Evolutionary conservation across 2,888 invertebrate genomes (phyloP).

Genomic region (Adineta ricciae): DNA sequence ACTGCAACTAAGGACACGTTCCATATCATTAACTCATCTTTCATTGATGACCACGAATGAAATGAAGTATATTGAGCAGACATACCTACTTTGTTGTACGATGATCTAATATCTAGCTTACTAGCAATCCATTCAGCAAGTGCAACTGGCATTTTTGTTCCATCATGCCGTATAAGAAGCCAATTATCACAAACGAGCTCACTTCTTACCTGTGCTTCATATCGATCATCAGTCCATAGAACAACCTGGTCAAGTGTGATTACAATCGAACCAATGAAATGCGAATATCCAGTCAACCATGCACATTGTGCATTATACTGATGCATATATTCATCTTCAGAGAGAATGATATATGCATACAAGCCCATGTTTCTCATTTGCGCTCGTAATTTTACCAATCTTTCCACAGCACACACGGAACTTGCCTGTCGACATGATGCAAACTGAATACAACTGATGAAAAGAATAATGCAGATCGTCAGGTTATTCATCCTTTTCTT

Average conservation of each 20-base stretch:
- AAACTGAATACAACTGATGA: background rate
- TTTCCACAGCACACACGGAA: background rate
- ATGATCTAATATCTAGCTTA: background rate
- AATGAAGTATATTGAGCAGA: background rate
- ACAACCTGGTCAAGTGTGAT: slow-evolving; percentile 60
- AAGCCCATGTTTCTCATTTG: background rate
- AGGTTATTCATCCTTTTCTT: background rate
- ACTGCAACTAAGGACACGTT: background rate
- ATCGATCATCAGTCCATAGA: slow-evolving; percentile 96
- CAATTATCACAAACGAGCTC: slow-evolving; percentile 68
- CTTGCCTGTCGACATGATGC: background rate
- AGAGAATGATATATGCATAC: background rate
- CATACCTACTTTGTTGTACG: background rate
- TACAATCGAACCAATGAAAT: slow-evolving; percentile 61
- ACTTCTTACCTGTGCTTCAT: slow-evolving; percentile 74
- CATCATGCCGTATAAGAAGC: slow-evolving; percentile 69
- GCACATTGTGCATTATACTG: slow-evolving; percentile 20
- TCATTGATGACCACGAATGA: background rate
- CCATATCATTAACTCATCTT: background rate
- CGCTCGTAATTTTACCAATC: background rate
- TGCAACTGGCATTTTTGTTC: background rate
- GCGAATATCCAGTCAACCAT: slow-evolving; percentile 27
- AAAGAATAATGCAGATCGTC: background rate
- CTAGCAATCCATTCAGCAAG: background rate
- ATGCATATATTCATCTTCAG: slow-evolving; percentile 27